Conservation (phyloP, 2,888 invertebrate species). For the Yponomeuta cagnagella region DNA sequence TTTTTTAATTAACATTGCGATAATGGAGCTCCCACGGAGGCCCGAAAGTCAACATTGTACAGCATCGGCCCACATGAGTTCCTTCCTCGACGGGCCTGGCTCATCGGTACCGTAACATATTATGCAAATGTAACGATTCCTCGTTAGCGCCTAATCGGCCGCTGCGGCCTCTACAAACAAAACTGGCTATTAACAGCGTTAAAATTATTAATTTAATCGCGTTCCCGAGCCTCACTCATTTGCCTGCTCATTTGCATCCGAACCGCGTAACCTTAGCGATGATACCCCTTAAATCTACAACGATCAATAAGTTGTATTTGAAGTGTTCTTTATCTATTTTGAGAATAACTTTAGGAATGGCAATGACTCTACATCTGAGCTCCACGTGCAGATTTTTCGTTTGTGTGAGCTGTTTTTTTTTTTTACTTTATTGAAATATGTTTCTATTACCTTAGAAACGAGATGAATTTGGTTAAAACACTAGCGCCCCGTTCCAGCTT, state of each 20-base stretch:
- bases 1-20: background rate
- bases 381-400: background rate
- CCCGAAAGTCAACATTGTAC: background rate
- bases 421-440: too few species aligned
- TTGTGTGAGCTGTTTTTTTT: too few species aligned
- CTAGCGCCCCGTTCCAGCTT: too few species aligned
- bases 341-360: background rate
- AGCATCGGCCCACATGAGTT: background rate
- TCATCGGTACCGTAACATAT: constrained; percentile 18
- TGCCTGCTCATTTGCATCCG: constrained; percentile 43
- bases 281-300: background rate
- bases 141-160: constrained; percentile 57
- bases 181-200: constrained; percentile 51
- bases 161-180: constrained; percentile 60
- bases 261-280: constrained; percentile 6
- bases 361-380: too few species aligned
- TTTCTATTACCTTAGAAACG: too few species aligned
- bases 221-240: constrained; percentile 26
- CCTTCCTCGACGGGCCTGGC: background rate
- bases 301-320: background rate
- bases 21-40: background rate
- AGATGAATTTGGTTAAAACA: too few species aligned
- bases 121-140: constrained; percentile 36
- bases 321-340: background rate
- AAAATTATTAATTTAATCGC: constrained; percentile 63